These are phyloP conservation scores for Chaetorhynchus papuensis DNA, from an alignment of 2,113 vertebrate genomes.

Conservation along the genomic window DNA sequence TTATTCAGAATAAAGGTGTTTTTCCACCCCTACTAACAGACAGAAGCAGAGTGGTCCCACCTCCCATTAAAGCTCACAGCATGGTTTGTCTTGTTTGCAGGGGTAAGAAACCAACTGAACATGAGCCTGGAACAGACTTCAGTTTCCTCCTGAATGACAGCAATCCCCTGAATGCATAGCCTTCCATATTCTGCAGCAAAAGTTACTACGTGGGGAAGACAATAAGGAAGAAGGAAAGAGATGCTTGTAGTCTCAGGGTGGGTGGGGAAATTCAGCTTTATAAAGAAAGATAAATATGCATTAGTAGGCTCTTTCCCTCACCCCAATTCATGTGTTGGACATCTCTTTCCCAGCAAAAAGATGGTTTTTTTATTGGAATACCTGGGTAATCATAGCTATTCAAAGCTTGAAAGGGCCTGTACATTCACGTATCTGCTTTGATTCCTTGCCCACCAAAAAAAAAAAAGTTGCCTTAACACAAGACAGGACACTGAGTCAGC, in stretches of 20 bases:
- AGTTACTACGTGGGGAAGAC: background rate
- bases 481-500: background rate
- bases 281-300: background rate
- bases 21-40: background rate
- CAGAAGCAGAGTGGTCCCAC: background rate
- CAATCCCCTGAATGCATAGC: conserved; percentile 1
- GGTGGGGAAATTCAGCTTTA: background rate
- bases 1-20: background rate
- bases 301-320: background rate
- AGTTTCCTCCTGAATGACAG: conserved; percentile 75
- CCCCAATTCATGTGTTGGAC: fast-evolving
- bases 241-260: background rate
- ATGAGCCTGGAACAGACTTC: conserved; percentile 80
- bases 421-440: background rate
- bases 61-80: background rate
- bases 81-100: conserved; percentile 55
- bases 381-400: background rate
- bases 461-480: background rate
- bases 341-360: background rate
- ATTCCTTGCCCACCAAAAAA: background rate
- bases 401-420: background rate
- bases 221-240: background rate
- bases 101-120: conserved; percentile 75
- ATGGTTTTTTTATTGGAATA: background rate
- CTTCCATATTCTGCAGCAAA: background rate